phyloP scores from a whole-genome alignment of 1,140 invertebrate genomes.

The Trichonephila clavipes region DNA sequence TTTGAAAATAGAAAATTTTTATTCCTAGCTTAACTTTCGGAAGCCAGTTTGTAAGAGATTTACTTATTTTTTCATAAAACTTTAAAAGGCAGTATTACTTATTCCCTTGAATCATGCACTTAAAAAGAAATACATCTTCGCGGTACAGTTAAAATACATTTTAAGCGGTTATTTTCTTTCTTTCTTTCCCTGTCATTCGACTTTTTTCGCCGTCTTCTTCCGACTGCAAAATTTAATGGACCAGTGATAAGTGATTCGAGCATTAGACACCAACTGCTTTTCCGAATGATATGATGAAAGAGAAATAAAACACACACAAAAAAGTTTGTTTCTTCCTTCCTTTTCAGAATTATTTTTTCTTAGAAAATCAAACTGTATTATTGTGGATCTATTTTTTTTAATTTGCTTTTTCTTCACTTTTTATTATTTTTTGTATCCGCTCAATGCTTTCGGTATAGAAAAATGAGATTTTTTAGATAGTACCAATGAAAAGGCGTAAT shows the following conservation, averaged over 20 bases:
- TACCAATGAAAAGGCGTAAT: neutral
- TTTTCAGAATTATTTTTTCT: neutral
- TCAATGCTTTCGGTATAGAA: neutral
- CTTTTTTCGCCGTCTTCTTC: neutral
- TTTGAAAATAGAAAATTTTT: too few relatives aligned
- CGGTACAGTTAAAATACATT: too few relatives aligned
- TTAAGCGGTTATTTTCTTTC: neutral
- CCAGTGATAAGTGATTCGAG: neutral
- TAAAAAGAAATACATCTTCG: too few relatives aligned
- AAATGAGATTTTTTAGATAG: neutral
- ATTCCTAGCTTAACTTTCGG: too few relatives aligned
- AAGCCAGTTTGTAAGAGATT: too few relatives aligned
- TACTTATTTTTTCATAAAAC: too few relatives aligned
- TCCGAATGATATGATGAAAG: neutral
- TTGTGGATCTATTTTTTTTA: neutral
- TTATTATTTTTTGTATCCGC: neutral
- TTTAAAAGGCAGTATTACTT: too few relatives aligned
- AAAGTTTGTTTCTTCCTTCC: neutral
- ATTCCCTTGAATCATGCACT: too few relatives aligned
- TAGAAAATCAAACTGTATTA: neutral
- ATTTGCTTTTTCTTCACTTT: neutral
- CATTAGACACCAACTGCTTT: constrained; percentile 17
- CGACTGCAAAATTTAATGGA: neutral
- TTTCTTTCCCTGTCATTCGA: neutral
- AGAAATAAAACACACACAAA: neutral